Evolutionary conservation across 1,140 invertebrate species (phyloP).

Genomic region (Drosophila busckii): DNA sequence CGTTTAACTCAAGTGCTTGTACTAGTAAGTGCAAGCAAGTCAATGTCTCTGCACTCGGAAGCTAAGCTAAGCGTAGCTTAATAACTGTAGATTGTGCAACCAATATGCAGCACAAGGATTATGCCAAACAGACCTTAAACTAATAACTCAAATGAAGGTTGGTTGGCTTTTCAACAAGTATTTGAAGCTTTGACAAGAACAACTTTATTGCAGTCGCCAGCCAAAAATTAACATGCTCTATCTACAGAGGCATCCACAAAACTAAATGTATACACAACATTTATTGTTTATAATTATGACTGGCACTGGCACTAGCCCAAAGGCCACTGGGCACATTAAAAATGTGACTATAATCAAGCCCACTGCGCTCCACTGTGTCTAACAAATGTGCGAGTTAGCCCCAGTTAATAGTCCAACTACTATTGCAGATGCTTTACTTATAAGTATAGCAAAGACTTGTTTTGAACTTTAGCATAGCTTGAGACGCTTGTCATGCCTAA

Average conservation of each 20-base stretch:
- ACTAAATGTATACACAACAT: conserved; percentile 66
- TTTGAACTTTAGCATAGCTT: conserved; percentile 1
- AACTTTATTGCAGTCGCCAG: conserved; percentile 45
- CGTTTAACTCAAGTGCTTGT: conserved; percentile 6
- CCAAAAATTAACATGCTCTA: conserved; percentile 36
- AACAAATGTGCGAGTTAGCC: neutral
- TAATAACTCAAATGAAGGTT: conserved; percentile 59
- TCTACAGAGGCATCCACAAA: conserved; percentile 38
- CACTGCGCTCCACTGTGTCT: conserved; percentile 27
- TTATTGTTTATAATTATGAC: conserved; percentile 73
- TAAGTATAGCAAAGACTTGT: conserved; percentile 27
- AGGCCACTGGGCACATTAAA: conserved; percentile 62
- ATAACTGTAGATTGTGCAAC: neutral
- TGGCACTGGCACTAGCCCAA: conserved; percentile 53
- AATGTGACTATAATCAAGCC: conserved; percentile 30
- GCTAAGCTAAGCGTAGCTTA: conserved; percentile 8
- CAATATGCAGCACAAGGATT: conserved; percentile 44
- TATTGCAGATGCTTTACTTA: conserved; percentile 15
- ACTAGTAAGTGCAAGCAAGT: too few relatives aligned
- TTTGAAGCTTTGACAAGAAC: conserved; percentile 45
- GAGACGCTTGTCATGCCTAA: conserved; percentile 9
- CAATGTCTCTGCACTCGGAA: conserved; percentile 22
- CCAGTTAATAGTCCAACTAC: conserved; percentile 9
- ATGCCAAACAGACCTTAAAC: conserved; percentile 58
- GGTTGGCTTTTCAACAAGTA: conserved; percentile 8